These are phyloP conservation scores for Eleutherodactylus coqui DNA, from an alignment of 2,797 vertebrate genomes.

Conservation along the genomic window DNA sequence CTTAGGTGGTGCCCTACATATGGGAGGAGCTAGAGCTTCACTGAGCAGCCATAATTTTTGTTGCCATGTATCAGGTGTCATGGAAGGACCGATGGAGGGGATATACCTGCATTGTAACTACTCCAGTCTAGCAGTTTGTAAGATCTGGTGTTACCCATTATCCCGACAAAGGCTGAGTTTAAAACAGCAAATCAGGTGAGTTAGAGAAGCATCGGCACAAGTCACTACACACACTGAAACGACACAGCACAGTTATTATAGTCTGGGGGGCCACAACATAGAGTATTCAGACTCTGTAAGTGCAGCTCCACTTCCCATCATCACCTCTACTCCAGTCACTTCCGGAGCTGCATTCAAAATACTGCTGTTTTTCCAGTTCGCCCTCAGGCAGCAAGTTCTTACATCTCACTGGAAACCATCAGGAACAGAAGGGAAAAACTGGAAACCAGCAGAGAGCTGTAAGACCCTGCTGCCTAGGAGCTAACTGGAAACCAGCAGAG, in stretches of 20 bases:
- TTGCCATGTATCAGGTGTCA: conserved; percentile 84
- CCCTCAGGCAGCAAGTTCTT: no score
- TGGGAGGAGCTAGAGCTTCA: conserved; percentile 73
- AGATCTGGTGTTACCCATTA: conserved; percentile 99
- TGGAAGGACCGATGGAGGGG: conserved; percentile 82
- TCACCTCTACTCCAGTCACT: background rate
- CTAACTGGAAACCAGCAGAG: no score
- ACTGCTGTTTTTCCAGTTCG: background rate
- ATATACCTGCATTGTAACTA: conserved; percentile 99
- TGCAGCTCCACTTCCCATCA: background rate
- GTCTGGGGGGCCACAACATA: background rate
- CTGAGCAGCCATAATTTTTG: conserved; percentile 95
- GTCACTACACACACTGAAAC: conserved; percentile 86
- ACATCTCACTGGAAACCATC: no score
- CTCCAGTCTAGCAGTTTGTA: conserved; percentile 99
- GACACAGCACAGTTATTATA: conserved; percentile 81
- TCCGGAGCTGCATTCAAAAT: background rate
- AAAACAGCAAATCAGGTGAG: conserved; percentile 99
- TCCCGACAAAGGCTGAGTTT: conserved; percentile 97
- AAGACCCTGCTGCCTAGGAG: no score
- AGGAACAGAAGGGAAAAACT: no score
- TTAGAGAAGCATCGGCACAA: conserved; percentile 80
- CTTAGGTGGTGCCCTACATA: background rate
- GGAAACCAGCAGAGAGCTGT: no score
- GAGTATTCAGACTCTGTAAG: background rate